Conservation (phyloP, 2,797 vertebrate genomes). For the Rhincodon typus region DNA sequence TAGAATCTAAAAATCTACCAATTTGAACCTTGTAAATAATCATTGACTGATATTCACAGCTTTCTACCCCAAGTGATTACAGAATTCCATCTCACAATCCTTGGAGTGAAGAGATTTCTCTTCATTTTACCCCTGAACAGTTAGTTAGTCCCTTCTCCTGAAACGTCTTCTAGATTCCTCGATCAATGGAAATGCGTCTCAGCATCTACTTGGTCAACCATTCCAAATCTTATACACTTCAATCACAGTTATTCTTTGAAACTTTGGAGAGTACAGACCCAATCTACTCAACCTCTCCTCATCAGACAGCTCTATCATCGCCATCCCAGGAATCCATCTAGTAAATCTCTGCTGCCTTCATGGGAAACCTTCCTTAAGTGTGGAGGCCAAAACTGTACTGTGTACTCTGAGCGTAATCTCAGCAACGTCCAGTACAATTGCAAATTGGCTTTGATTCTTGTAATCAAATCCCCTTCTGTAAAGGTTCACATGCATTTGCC, state of each 20-base stretch:
- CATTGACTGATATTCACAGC: not conserved
- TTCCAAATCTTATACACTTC: not conserved
- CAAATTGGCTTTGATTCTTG: not conserved
- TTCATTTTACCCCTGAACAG: not conserved
- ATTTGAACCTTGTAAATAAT: not conserved
- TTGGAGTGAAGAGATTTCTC: not conserved
- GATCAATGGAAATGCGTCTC: not conserved
- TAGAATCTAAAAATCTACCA: not conserved
- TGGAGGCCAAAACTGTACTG: no score
- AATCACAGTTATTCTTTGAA: not conserved
- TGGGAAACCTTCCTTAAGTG: not conserved
- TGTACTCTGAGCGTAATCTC: no score
- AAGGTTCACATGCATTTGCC: not conserved
- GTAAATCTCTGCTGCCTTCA: not conserved
- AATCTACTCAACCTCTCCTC: no score
- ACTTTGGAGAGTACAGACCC: not conserved
- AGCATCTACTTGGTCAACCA: not conserved
- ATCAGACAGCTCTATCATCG: not conserved
- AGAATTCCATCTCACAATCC: not conserved
- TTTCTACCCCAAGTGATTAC: not conserved
- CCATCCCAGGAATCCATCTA: no score
- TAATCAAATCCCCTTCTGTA: not conserved
- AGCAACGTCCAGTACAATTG: no score
- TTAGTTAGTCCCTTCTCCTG: not conserved
- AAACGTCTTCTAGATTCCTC: not conserved